phyloP scores from a whole-genome alignment of 2,888 invertebrate genomes.

The Tethea ocularis region DNA sequence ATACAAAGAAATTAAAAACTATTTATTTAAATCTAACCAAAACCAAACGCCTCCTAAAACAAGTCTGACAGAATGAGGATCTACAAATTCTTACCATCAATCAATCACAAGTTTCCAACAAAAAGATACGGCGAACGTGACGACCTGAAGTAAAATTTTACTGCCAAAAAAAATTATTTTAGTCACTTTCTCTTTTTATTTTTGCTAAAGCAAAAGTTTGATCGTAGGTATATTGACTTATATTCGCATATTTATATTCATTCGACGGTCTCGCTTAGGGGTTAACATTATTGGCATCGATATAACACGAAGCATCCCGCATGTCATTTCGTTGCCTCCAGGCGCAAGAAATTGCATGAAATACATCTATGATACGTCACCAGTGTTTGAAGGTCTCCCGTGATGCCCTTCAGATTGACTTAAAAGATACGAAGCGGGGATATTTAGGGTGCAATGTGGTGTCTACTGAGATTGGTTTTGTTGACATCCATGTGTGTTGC shows the following conservation, averaged over 20 bases:
- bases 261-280: conserved; percentile 47
- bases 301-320: conserved; percentile 65
- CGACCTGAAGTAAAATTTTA: conserved; percentile 18
- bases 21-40: neutral
- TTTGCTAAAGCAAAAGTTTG: conserved; percentile 8
- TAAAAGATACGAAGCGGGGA: conserved; percentile 19
- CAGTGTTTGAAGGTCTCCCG: conserved; percentile 41
- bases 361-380: conserved; percentile 59
- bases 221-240: conserved; percentile 23
- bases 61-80: neutral
- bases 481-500: conserved; percentile 50
- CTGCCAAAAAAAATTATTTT: neutral
- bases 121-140: conserved; percentile 1
- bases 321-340: conserved; percentile 74
- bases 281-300: conserved; percentile 65
- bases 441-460: conserved; percentile 26
- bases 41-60: neutral
- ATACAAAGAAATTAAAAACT: neutral
- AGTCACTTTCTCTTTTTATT: neutral
- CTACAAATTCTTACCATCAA: neutral
- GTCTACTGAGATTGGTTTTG: conserved; percentile 48
- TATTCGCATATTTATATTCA: conserved; percentile 47
- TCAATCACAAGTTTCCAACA: neutral
- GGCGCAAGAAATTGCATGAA: conserved; percentile 79
- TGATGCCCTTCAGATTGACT: conserved; percentile 17